These are phyloP conservation scores for Spinus pinus DNA, from an alignment of 2,797 vertebrate genomes.

Conservation along the genomic window DNA sequence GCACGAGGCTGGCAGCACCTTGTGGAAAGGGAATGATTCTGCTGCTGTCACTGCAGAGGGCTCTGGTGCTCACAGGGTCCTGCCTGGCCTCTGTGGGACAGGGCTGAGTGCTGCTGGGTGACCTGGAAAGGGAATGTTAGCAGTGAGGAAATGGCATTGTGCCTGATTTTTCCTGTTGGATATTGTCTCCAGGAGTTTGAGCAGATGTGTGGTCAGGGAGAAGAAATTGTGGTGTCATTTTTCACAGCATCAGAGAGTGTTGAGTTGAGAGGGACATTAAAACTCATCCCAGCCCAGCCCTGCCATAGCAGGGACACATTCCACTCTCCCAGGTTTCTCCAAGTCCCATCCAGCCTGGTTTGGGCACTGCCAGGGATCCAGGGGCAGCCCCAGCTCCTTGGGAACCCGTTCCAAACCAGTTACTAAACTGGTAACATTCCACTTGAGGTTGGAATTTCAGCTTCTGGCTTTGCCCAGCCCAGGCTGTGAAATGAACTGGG, in stretches of 20 bases:
- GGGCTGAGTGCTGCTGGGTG: neutral
- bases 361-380: neutral
- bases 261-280: neutral
- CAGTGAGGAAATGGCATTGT: neutral
- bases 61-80: neutral
- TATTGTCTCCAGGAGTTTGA: neutral
- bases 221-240: neutral
- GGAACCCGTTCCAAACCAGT: neutral
- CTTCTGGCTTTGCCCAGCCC: neutral
- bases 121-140: neutral
- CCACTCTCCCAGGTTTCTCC: neutral
- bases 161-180: neutral
- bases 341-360: accelerated
- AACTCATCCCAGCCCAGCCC: neutral
- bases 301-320: neutral
- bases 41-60: neutral
- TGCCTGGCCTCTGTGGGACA: accelerated
- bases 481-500: neutral
- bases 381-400: neutral
- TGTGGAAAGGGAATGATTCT: neutral
- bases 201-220: neutral
- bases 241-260: neutral
- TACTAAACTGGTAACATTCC: neutral
- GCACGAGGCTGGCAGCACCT: neutral
- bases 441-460: neutral